phyloP scores from a whole-genome alignment of 2,113 vertebrate genomes.

The Corvus hawaiiensis region DNA sequence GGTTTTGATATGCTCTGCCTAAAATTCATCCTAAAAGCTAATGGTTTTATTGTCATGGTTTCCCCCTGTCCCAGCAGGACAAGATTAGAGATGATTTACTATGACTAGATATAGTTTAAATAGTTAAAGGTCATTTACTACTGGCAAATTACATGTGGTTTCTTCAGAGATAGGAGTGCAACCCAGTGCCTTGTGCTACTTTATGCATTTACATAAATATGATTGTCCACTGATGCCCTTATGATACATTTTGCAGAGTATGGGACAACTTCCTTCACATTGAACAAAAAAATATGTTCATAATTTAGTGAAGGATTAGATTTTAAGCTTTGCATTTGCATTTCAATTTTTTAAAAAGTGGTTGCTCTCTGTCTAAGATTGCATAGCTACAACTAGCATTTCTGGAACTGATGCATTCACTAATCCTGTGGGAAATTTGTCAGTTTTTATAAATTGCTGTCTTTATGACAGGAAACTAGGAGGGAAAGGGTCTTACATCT shows the following conservation, averaged over 20 bases:
- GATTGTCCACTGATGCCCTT: not conserved
- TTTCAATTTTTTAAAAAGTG: not conserved
- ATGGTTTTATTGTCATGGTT: not conserved
- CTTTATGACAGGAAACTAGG: slow-evolving; percentile 38
- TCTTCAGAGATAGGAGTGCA: not conserved
- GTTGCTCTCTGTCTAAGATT: not conserved
- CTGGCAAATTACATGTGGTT: not conserved
- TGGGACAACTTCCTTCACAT: not conserved
- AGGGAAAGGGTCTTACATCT: not conserved
- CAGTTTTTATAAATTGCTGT: slow-evolving; percentile 39
- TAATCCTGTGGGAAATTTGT: slow-evolving; percentile 23
- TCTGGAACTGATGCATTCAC: not conserved
- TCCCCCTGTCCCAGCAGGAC: not conserved
- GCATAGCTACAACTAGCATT: not conserved
- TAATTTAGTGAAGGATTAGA: not conserved
- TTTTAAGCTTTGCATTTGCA: not conserved
- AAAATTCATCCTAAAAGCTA: not conserved
- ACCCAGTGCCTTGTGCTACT: not conserved
- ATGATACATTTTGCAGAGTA: not conserved
- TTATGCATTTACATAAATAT: not conserved
- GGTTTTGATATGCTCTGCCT: not conserved
- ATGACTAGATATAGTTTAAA: not conserved
- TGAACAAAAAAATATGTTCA: not conserved
- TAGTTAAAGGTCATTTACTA: not conserved
- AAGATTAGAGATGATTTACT: not conserved